Conservation (phyloP, 2,113 vertebrate species). For the Aptenodytes forsteri region DNA sequence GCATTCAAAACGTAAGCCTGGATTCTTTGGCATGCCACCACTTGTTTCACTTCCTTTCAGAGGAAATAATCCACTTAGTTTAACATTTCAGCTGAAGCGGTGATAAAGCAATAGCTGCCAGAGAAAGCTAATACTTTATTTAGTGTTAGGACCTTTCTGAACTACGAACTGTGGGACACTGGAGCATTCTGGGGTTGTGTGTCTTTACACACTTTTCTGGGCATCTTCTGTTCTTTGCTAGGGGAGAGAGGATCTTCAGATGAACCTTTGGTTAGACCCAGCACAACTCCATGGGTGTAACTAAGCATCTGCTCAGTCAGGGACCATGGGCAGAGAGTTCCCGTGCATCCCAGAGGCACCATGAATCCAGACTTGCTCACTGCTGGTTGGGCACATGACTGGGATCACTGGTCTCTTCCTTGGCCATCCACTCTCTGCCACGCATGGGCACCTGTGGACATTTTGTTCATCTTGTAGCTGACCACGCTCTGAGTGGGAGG, state of each 20-base stretch:
- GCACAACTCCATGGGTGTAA: not conserved
- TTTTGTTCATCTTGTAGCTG: not conserved
- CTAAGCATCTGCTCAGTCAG: not conserved
- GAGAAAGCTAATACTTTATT: not conserved
- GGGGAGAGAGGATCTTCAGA: not conserved
- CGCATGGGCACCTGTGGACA: not conserved
- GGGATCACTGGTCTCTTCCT: not conserved
- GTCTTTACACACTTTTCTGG: not conserved
- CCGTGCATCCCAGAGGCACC: not conserved
- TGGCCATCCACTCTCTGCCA: not conserved
- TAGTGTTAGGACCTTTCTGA: not conserved
- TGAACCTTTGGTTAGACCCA: not conserved
- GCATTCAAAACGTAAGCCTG: not conserved
- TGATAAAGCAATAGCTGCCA: not conserved
- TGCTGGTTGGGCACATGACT: not conserved
- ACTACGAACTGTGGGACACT: not conserved
- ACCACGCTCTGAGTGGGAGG: not conserved
- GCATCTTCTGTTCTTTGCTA: not conserved
- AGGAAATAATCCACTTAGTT: not conserved
- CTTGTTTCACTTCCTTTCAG: not conserved
- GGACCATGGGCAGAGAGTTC: not conserved
- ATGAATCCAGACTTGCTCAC: not conserved
- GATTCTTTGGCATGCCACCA: not conserved
- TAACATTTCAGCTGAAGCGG: not conserved
- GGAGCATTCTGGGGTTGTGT: not conserved